Percentiles rank a stretch among this genome's conserved stretches.
Conservation (phyloP, 2,113 vertebrate genomes). For the Redunca redunca region DNA sequence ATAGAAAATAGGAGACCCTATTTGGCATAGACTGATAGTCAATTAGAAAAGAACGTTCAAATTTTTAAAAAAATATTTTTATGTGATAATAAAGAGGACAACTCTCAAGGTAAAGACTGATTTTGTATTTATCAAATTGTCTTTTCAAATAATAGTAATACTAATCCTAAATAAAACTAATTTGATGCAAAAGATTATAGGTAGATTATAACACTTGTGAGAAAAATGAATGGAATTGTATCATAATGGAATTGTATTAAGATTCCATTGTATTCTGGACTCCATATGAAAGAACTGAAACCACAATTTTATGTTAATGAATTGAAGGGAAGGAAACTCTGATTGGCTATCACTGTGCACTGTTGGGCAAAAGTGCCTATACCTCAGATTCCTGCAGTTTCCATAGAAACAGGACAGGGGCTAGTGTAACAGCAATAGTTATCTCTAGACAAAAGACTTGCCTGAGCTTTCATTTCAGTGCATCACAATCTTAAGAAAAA, state of each 20-base stretch:
- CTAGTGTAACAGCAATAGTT: constrained; percentile 16
- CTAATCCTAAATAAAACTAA: neutral
- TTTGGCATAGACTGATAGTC: neutral
- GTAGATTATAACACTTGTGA: neutral
- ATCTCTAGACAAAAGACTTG: constrained; percentile 57
- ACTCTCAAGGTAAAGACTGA: neutral
- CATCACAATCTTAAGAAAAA: neutral
- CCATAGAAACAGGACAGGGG: constrained; percentile 76
- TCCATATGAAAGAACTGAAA: constrained; percentile 24
- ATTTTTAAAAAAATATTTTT: neutral
- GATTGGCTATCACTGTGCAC: constrained; percentile 21
- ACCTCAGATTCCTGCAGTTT: constrained; percentile 68
- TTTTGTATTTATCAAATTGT: neutral
- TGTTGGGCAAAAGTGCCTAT: constrained; percentile 50
- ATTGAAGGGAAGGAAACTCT: neutral
- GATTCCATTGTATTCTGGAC: neutral
- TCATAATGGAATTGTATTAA: neutral
- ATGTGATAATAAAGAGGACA: neutral
- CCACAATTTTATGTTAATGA: neutral
- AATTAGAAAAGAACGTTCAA: neutral
- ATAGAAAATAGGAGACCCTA: neutral
- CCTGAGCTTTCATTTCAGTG: neutral
- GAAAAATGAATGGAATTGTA: neutral
- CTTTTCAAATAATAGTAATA: neutral
- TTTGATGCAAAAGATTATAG: neutral